Percentiles rank a stretch among this genome's conserved stretches.
phyloP scores from a whole-genome alignment of 2,113 vertebrate species.

The Sebastes schlegelii region DNA sequence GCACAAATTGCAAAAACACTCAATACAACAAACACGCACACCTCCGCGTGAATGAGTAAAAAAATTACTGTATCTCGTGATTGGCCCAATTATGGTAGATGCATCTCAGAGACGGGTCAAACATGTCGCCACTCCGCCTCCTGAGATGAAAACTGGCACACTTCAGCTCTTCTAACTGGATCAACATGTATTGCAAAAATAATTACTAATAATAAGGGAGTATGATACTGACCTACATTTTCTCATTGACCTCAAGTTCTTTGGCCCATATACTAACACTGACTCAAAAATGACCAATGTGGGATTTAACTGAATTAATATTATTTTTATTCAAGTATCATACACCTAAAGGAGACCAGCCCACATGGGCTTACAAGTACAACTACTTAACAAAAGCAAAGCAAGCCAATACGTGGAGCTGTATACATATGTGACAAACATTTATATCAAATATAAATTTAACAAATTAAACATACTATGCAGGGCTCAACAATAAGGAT shows the following conservation, averaged over 20 bases:
- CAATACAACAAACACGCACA: not conserved
- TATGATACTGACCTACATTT: not conserved
- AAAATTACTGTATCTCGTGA: slow-evolving; percentile 10
- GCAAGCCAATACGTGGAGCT: not conserved
- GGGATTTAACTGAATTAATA: no score
- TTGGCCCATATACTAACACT: not conserved
- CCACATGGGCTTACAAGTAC: no score
- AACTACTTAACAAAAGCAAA: not conserved
- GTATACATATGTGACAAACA: not conserved
- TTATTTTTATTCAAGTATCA: no score
- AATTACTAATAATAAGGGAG: not conserved
- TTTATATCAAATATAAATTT: no score
- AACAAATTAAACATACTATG: no score
- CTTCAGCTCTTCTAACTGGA: not conserved
- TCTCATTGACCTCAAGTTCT: not conserved
- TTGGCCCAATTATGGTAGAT: not conserved
- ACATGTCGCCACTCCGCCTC: not conserved
- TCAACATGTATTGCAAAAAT: not conserved
- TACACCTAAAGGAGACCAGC: no score
- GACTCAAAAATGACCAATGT: no score
- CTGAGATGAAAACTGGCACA: not conserved
- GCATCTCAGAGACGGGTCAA: not conserved
- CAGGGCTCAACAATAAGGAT: no score
- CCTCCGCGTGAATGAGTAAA: not conserved
- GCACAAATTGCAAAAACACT: not conserved